Conservation (phyloP, 2,113 vertebrate genomes). For the Circaetus cinerascens region DNA sequence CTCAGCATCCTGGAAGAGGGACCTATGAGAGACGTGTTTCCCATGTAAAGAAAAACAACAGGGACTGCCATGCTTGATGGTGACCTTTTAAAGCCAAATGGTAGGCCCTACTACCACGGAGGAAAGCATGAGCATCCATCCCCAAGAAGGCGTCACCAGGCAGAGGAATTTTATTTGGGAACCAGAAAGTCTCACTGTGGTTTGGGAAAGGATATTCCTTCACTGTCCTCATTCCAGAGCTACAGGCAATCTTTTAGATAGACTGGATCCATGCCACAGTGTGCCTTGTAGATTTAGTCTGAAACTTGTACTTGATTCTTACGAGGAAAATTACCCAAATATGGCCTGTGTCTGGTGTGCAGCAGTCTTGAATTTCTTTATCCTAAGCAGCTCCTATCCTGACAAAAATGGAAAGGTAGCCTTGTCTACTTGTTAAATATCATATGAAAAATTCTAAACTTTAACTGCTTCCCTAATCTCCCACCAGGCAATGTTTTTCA, state of each 20-base stretch:
- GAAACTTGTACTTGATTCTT: neutral
- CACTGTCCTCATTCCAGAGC: neutral
- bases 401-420: slow-evolving; percentile 19
- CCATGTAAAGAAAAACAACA: neutral
- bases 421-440: neutral
- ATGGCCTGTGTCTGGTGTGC: neutral
- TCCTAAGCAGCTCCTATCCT: neutral
- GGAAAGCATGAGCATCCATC: neutral
- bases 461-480: neutral
- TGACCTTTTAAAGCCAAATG: neutral
- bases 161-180: neutral
- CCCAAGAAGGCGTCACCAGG: neutral
- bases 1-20: neutral
- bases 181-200: neutral
- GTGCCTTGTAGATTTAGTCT: neutral
- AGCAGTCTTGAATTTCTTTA: neutral
- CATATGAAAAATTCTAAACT: neutral
- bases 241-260: neutral
- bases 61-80: neutral
- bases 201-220: neutral
- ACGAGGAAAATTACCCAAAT: slow-evolving; percentile 35
- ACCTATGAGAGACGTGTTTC: neutral
- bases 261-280: neutral
- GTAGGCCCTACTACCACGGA: neutral
- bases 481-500: neutral